Conservation (phyloP, 1,140 invertebrate species). For the Panagrolaimus sp. region DNA sequence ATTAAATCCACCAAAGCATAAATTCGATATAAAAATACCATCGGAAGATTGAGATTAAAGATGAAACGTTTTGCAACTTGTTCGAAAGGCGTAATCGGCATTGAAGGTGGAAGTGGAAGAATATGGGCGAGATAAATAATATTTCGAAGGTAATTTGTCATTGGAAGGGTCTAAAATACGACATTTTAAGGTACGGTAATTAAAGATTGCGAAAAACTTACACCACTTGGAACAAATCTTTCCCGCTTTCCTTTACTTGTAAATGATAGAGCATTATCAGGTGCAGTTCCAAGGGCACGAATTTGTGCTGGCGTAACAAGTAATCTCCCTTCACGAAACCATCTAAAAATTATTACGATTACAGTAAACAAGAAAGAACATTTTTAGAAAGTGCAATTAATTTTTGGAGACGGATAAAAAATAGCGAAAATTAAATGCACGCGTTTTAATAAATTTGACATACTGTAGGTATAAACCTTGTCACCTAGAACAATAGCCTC, state of each 20-base stretch:
- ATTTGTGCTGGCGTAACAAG: background rate
- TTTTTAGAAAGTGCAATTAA: too few species aligned
- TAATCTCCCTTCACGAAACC: constrained; percentile 8
- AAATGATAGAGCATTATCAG: background rate
- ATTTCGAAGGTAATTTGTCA: background rate
- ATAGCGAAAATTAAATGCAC: too few species aligned
- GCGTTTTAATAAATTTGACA: too few species aligned
- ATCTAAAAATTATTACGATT: background rate
- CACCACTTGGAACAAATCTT: background rate
- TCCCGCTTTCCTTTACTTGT: background rate
- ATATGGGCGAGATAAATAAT: background rate
- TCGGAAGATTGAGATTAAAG: background rate
- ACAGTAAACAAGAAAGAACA: too few species aligned
- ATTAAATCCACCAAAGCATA: background rate
- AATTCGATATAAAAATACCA: background rate
- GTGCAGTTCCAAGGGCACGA: background rate
- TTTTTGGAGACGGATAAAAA: too few species aligned
- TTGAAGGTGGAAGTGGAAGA: background rate
- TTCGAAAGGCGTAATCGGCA: background rate
- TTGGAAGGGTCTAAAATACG: background rate
- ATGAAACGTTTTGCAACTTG: background rate
- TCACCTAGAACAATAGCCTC: too few species aligned
- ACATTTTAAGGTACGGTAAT: background rate
- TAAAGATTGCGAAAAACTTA: background rate
- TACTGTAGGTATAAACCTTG: too few species aligned